These are phyloP conservation scores for Gavia stellata DNA, from an alignment of 2,113 vertebrate species.

Conservation along the genomic window DNA sequence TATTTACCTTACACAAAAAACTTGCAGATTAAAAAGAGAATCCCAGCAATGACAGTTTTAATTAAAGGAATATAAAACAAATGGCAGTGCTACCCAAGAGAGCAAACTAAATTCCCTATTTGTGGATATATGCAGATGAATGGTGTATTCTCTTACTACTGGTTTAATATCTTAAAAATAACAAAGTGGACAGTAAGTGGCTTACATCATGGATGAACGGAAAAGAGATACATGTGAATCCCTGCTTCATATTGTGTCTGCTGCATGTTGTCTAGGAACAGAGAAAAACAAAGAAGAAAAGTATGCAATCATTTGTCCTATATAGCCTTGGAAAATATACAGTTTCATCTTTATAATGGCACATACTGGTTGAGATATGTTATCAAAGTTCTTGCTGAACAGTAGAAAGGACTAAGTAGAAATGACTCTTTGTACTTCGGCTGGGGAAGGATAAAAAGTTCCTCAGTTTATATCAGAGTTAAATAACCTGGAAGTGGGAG, in stretches of 20 bases:
- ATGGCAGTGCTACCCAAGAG: neutral
- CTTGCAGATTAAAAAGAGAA: slow-evolving; percentile 37
- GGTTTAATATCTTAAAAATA: slow-evolving; percentile 5
- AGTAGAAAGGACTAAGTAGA: neutral
- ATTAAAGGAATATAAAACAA: slow-evolving; percentile 54
- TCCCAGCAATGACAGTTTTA: slow-evolving; percentile 22
- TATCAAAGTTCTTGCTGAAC: neutral
- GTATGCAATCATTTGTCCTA: neutral
- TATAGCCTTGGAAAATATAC: neutral
- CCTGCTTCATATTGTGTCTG: neutral
- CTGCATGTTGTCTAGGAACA: neutral
- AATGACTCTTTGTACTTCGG: neutral
- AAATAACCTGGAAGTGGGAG: neutral
- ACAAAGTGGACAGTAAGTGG: slow-evolving; percentile 16
- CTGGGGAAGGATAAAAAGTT: neutral
- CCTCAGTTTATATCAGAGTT: neutral
- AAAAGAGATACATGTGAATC: neutral
- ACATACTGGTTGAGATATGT: neutral
- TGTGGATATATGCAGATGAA: neutral
- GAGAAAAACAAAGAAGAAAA: neutral
- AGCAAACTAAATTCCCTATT: slow-evolving; percentile 9
- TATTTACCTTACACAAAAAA: slow-evolving; percentile 54
- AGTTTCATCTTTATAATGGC: neutral
- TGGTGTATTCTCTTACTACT: neutral
- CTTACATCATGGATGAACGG: neutral